These are phyloP conservation scores for Selenia dentaria DNA, from an alignment of 2,888 invertebrate species.

Conservation along the genomic window DNA sequence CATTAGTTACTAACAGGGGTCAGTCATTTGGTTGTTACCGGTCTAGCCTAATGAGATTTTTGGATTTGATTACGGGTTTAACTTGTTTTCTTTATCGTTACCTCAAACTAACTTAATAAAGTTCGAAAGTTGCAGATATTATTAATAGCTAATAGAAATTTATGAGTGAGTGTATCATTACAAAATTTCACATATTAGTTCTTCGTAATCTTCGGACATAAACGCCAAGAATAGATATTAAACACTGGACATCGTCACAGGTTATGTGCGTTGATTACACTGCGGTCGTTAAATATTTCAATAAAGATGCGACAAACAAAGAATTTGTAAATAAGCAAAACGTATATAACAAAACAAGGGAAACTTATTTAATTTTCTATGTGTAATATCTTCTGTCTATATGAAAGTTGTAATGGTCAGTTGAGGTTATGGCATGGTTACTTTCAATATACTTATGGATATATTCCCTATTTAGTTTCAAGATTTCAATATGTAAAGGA, in stretches of 20 bases:
- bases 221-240: conserved; percentile 14
- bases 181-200: conserved; percentile 19
- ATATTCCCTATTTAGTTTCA: conserved; percentile 3
- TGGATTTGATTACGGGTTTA: conserved; percentile 45
- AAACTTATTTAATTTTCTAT: conserved; percentile 2
- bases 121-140: conserved; percentile 15
- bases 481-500: not conserved
- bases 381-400: not conserved
- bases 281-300: conserved; percentile 3
- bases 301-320: not conserved
- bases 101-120: conserved; percentile 18
- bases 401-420: not conserved
- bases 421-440: not conserved
- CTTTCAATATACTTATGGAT: conserved; percentile 3
- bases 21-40: conserved; percentile 43
- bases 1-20: conserved; percentile 38
- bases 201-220: conserved; percentile 13
- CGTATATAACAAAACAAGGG: conserved; percentile 1
- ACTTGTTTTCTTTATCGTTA: conserved; percentile 10
- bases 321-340: conserved; percentile 2
- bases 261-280: conserved; percentile 4
- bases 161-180: conserved; percentile 18
- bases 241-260: conserved; percentile 6
- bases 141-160: conserved; percentile 16
- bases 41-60: conserved; percentile 50